Evolutionary conservation across 2,113 vertebrate genomes (phyloP).

Genomic region (Argyrosomus japonicus): DNA sequence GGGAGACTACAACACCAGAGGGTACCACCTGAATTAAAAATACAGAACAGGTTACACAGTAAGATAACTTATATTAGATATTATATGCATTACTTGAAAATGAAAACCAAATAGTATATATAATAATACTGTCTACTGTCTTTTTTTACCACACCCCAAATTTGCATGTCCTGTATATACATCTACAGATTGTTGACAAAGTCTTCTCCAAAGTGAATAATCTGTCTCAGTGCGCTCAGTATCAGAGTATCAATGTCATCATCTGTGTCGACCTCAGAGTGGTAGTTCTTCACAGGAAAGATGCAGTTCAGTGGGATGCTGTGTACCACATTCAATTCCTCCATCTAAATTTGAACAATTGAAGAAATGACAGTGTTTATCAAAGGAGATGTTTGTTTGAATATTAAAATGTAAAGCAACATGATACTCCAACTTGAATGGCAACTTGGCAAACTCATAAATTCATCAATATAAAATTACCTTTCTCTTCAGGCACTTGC

Average conservation of each 20-base stretch:
- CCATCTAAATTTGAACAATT: not conserved
- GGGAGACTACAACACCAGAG: not conserved
- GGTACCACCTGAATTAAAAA: not conserved
- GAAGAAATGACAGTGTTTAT: no score
- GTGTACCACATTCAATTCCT: not conserved
- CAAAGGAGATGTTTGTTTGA: not conserved
- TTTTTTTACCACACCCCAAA: no score
- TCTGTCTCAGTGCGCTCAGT: no score
- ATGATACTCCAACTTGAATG: not conserved
- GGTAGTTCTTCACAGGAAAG: no score
- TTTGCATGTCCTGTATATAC: no score
- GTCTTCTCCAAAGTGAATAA: no score
- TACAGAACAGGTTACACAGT: no score
- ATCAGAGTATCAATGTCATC: no score
- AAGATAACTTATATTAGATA: not conserved
- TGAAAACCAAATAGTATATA: not conserved
- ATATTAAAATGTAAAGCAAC: not conserved
- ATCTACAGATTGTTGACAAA: no score
- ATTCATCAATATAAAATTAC: not conserved
- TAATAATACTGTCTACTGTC: no score
- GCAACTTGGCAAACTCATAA: not conserved
- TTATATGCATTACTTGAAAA: not conserved
- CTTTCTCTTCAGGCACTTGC: slow-evolving; percentile 12
- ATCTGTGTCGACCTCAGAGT: no score
- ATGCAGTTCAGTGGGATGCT: no score